Evolutionary conservation across 37 sponge, comb jelly and placozoan species (phyloP).

Genomic region (Chondrilla cf. caribensis): DNA sequence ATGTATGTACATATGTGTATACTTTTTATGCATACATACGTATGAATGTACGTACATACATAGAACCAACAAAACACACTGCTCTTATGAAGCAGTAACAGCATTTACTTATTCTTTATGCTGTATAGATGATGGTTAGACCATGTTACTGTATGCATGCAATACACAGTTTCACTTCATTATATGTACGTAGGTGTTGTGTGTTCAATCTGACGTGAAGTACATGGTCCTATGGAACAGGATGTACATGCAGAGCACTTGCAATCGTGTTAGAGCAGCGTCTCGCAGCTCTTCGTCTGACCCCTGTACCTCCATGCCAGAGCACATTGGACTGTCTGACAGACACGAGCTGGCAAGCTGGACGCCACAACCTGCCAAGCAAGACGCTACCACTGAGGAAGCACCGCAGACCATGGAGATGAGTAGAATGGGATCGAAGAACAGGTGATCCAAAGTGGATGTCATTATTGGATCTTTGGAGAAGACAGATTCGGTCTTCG

Average conservation of each 20-base stretch:
- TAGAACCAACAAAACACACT: no score
- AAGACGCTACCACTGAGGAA: not conserved
- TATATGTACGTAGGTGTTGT: conserved; percentile 24
- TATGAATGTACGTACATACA: not conserved
- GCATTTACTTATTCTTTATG: no score
- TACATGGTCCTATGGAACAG: conserved; percentile 48
- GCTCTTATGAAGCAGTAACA: no score
- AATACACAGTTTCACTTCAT: no score
- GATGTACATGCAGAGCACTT: conserved; percentile 31
- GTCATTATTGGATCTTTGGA: not conserved
- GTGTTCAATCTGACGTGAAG: conserved; percentile 30
- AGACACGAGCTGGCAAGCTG: not conserved
- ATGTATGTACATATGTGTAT: not conserved
- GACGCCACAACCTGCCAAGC: not conserved
- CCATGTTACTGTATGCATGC: no score
- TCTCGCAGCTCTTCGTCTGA: not conserved
- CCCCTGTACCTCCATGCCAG: not conserved
- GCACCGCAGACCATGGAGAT: not conserved
- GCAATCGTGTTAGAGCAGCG: not conserved
- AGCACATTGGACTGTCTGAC: not conserved
- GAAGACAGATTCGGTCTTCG: no score
- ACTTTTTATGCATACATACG: not conserved
- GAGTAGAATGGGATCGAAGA: not conserved
- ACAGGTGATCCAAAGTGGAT: not conserved
- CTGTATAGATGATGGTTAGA: no score